These are phyloP conservation scores for Ornithoptera alexandrae DNA, from an alignment of 2,888 invertebrate genomes.

Conservation along the genomic window DNA sequence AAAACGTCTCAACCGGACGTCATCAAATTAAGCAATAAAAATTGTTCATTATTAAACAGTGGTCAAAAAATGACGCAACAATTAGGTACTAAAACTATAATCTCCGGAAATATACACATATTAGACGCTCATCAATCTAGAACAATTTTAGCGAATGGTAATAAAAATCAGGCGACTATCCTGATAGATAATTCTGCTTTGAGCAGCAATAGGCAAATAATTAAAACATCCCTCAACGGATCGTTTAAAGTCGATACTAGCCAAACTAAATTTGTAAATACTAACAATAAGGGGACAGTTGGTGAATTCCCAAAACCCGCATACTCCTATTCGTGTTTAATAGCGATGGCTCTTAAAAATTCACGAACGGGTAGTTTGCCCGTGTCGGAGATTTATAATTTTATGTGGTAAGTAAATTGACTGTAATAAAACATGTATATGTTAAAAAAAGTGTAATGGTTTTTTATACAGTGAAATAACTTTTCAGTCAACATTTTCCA, in stretches of 20 bases:
- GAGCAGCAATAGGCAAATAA: constrained; percentile 72
- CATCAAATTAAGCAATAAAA: constrained; percentile 71
- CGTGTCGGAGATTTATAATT: constrained; percentile 98
- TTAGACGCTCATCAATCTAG: constrained; percentile 75
- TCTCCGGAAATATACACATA: constrained; percentile 78
- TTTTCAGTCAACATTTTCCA: constrained; percentile 95
- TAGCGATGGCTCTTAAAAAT: constrained; percentile 98
- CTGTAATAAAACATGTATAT: not conserved
- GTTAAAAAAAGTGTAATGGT: not conserved
- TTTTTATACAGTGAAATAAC: not conserved
- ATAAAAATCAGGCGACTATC: constrained; percentile 73
- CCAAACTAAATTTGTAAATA: constrained; percentile 67
- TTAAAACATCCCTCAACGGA: constrained; percentile 70
- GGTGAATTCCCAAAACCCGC: constrained; percentile 95
- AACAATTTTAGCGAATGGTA: constrained; percentile 72
- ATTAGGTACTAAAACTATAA: constrained; percentile 73
- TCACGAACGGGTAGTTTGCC: constrained; percentile 96
- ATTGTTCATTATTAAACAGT: constrained; percentile 71
- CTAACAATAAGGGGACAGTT: constrained; percentile 65
- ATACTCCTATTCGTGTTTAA: constrained; percentile 98
- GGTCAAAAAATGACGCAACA: constrained; percentile 70
- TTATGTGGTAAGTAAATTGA: constrained; percentile 91
- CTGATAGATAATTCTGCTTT: constrained; percentile 73
- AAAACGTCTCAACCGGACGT: constrained; percentile 66
- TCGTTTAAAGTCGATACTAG: constrained; percentile 65